Conservation (phyloP, 2,888 invertebrate species). For the Eupithecia vulgata region DNA sequence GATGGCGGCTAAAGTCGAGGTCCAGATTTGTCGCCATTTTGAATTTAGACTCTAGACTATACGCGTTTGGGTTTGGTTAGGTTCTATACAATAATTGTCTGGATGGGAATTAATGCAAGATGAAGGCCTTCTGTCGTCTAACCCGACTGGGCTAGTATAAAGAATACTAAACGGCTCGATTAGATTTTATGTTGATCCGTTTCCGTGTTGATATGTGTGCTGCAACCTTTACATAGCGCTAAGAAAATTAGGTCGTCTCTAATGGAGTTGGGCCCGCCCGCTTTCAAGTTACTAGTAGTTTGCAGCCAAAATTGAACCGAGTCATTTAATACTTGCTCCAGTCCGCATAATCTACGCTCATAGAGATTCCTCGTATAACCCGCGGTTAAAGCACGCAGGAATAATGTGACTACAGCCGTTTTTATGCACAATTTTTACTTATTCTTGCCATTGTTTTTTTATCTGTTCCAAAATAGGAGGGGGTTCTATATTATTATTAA, state of each 20-base stretch:
- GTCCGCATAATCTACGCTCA: neutral
- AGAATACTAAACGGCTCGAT: neutral
- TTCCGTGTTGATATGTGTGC: neutral
- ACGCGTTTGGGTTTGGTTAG: too few species aligned
- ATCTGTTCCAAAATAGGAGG: too few species aligned
- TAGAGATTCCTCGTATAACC: neutral
- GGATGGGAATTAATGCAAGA: too few species aligned
- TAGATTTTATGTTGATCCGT: neutral
- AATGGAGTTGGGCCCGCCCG: neutral
- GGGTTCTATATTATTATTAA: too few species aligned
- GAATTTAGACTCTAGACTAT: too few species aligned
- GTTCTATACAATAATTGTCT: too few species aligned
- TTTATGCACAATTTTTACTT: too few species aligned
- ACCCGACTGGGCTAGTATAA: too few species aligned
- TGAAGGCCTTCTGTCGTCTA: too few species aligned
- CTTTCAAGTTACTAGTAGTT: neutral
- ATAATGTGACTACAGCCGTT: neutral
- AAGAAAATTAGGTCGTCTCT: constrained; percentile 3
- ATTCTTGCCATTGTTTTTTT: too few species aligned
- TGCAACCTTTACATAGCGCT: neutral
- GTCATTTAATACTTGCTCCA: neutral
- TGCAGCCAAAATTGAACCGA: neutral
- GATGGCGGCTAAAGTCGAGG: too few species aligned
- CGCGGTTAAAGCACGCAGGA: neutral
- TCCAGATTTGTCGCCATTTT: too few species aligned